Percentiles rank a stretch among this genome's conserved stretches.
Conservation (phyloP, 2,888 invertebrate genomes). For the Agrotis segetum region DNA sequence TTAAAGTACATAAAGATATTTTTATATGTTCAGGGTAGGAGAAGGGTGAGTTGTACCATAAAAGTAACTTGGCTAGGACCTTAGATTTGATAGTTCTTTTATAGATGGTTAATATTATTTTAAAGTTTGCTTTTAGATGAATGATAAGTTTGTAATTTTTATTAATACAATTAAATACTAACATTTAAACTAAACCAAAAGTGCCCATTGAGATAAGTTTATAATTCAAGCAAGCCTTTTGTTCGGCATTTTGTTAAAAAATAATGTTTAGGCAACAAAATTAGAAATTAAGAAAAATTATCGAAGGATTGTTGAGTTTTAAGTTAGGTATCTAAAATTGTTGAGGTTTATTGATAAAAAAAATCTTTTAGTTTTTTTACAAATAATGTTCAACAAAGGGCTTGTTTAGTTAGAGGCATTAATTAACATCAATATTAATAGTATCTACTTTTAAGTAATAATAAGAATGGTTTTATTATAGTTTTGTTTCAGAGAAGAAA, state of each 20-base stretch:
- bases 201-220: constrained; percentile 91
- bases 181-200: constrained; percentile 91
- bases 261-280: constrained; percentile 90
- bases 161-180: constrained; percentile 89
- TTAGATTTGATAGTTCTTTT: constrained; percentile 90
- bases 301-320: constrained; percentile 88
- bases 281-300: constrained; percentile 89
- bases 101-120: constrained; percentile 89
- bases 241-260: constrained; percentile 86
- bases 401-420: constrained; percentile 89
- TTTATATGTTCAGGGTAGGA: constrained; percentile 89
- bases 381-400: constrained; percentile 86
- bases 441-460: constrained; percentile 87
- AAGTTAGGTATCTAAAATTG: constrained; percentile 89
- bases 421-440: constrained; percentile 90
- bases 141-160: constrained; percentile 89
- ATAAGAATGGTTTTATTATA: constrained; percentile 90
- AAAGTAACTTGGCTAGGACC: constrained; percentile 87
- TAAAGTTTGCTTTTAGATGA: constrained; percentile 89
- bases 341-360: constrained; percentile 86
- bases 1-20: constrained; percentile 90
- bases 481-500: constrained; percentile 90
- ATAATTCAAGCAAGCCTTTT: constrained; percentile 88
- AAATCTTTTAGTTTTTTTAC: constrained; percentile 85
- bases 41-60: constrained; percentile 84